phyloP scores from a whole-genome alignment of 2,113 vertebrate genomes.

The Laticauda colubrina region DNA sequence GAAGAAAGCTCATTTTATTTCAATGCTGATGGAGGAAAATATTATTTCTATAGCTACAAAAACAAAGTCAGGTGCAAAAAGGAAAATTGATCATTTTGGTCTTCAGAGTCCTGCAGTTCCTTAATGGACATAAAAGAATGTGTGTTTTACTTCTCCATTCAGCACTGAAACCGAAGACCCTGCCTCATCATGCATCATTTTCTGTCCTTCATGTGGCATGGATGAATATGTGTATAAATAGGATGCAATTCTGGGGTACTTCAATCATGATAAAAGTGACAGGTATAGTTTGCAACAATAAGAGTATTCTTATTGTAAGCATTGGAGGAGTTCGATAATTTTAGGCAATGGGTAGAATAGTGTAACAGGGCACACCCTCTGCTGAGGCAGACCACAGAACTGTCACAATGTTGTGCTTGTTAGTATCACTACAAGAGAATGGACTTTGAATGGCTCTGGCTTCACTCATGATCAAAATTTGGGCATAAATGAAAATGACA shows the following conservation, averaged over 20 bases:
- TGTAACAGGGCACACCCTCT: neutral
- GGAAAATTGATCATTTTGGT: neutral
- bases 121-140: neutral
- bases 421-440: neutral
- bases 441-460: neutral
- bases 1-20: neutral
- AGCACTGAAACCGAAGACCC: neutral
- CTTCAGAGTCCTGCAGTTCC: neutral
- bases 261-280: neutral
- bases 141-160: neutral
- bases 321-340: neutral
- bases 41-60: neutral
- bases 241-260: neutral
- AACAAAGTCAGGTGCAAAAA: constrained; percentile 48
- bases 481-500: neutral
- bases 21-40: neutral
- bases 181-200: neutral
- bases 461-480: neutral
- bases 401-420: neutral
- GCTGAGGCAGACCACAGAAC: neutral
- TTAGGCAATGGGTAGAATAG: neutral
- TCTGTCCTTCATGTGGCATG: neutral
- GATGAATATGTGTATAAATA: neutral
- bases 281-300: neutral
- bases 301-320: neutral